Percentiles rank a stretch among this genome's conserved stretches.
Evolutionary conservation across 2,888 invertebrate genomes (phyloP).

Genomic region (Phymatocera aterrima): DNA sequence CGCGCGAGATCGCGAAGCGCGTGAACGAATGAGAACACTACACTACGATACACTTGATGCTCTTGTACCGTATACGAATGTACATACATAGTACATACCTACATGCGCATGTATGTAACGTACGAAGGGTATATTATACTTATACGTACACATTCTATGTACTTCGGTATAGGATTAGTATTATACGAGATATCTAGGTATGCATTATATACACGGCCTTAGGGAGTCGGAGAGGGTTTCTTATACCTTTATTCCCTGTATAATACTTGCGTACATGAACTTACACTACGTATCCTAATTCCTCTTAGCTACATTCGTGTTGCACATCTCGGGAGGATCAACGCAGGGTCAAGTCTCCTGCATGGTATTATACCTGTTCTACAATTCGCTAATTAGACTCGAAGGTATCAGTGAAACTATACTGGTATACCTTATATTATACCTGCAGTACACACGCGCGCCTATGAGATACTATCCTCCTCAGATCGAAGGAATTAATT

Average conservation of each 20-base stretch:
- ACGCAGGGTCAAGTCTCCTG: slow-evolving; percentile 35
- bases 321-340: slow-evolving; percentile 15
- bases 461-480: too few species aligned
- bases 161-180: background rate
- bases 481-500: too few species aligned
- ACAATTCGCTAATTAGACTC: slow-evolving; percentile 40
- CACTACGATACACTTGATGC: slow-evolving; percentile 36
- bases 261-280: background rate
- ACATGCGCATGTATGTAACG: background rate
- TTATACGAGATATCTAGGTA: background rate
- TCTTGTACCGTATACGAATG: background rate
- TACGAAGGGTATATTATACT: background rate
- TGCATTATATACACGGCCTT: slow-evolving; percentile 5
- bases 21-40: slow-evolving; percentile 46
- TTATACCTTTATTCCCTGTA: background rate
- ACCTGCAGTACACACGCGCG: background rate
- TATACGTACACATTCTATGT: background rate
- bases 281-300: background rate
- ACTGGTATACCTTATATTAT: background rate
- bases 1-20: slow-evolving; percentile 12
- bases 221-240: background rate
- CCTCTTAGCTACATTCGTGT: background rate
- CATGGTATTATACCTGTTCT: slow-evolving; percentile 19
- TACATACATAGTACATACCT: too few species aligned
- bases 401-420: background rate